Percentiles rank a stretch among this genome's conserved stretches.
Evolutionary conservation across 2,797 vertebrate genomes (phyloP).

Genomic region (Oreochromis grahami): DNA sequence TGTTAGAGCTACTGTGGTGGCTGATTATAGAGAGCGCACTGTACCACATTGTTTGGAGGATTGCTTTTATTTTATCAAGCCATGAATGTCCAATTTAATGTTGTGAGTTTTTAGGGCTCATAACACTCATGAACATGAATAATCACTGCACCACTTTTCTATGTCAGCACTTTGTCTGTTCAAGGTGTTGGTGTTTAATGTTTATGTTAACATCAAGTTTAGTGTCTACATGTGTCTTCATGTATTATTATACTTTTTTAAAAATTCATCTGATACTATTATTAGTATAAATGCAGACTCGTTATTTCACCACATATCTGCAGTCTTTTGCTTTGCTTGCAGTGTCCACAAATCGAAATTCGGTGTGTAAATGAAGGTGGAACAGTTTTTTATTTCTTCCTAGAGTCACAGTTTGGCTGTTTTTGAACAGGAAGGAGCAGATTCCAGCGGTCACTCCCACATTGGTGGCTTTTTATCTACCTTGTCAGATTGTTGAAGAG

Average conservation of each 20-base stretch:
- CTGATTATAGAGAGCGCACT: not conserved
- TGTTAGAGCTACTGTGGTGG: not conserved
- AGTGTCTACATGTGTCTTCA: not conserved
- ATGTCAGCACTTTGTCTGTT: not conserved
- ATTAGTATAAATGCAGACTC: not conserved
- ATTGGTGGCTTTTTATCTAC: not conserved
- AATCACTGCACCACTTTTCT: not conserved
- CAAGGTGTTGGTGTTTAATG: not conserved
- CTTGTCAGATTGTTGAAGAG: not conserved
- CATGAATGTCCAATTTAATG: not conserved
- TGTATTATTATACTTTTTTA: accelerated
- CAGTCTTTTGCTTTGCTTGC: not conserved
- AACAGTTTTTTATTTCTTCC: not conserved
- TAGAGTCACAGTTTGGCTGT: not conserved
- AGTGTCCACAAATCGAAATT: not conserved
- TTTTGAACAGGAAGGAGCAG: not conserved
- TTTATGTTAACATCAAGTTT: not conserved
- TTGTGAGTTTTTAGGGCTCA: not conserved
- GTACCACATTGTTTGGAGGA: not conserved
- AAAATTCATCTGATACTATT: not conserved
- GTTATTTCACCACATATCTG: not conserved
- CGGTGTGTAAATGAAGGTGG: not conserved
- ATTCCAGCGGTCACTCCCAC: not conserved
- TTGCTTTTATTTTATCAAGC: not conserved
- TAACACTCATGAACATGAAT: not conserved